phyloP scores from a whole-genome alignment of 1,140 invertebrate genomes.

The Dryas iulia region DNA sequence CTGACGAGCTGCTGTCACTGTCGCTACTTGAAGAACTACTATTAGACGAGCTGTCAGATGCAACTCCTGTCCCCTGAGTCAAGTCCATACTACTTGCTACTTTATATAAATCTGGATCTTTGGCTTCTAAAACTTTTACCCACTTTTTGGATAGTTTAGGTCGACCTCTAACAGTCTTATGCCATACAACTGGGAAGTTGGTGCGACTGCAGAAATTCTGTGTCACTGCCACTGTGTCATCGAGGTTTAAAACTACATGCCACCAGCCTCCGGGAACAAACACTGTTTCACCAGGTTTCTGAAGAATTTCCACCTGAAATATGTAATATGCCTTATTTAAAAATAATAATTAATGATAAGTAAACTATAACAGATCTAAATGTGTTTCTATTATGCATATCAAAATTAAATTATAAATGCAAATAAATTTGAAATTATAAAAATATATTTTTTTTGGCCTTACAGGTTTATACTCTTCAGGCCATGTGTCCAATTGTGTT shows the following conservation, averaged over 20 bases:
- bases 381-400: too few relatives aligned
- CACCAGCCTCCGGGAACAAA: constrained; percentile 99
- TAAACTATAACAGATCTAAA: too few relatives aligned
- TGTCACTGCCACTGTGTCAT: constrained; percentile 97
- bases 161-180: constrained; percentile 97
- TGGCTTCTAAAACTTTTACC: constrained; percentile 86
- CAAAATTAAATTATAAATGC: too few relatives aligned
- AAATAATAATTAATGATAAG: too few relatives aligned
- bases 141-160: constrained; percentile 96
- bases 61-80: constrained; percentile 92
- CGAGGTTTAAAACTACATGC: constrained; percentile 99
- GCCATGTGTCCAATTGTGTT: constrained; percentile 94
- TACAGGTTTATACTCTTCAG: constrained; percentile 93
- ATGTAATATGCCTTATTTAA: not conserved
- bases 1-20: constrained; percentile 83
- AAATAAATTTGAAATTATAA: not conserved
- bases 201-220: constrained; percentile 98
- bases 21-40: constrained; percentile 91
- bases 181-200: constrained; percentile 99
- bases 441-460: constrained; percentile 39
- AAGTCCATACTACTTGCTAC: constrained; percentile 94
- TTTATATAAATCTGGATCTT: constrained; percentile 90
- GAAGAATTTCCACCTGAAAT: constrained; percentile 94
- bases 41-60: constrained; percentile 96
- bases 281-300: constrained; percentile 97